Evolutionary conservation across 2,113 vertebrate species (phyloP).

Genomic region (Prunella himalayana): DNA sequence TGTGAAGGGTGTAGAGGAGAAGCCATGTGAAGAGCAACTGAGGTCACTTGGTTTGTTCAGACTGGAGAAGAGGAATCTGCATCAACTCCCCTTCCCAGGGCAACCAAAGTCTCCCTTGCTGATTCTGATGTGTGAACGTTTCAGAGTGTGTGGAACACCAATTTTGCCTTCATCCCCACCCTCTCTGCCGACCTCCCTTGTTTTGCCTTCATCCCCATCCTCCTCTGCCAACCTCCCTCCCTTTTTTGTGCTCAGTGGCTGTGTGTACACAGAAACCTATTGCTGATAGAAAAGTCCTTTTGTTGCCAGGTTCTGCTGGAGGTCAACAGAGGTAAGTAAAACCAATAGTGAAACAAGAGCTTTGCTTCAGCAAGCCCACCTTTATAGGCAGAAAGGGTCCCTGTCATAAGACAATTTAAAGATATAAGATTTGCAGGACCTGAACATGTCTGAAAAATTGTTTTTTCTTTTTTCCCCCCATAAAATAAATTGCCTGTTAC

Average conservation of each 20-base stretch:
- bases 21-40: not conserved
- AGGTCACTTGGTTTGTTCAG: not conserved
- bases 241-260: not conserved
- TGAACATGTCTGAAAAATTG: not conserved
- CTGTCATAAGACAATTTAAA: not conserved
- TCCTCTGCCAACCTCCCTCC: not conserved
- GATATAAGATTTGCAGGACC: not conserved
- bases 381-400: not conserved
- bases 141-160: fast-evolving
- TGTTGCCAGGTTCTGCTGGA: not conserved
- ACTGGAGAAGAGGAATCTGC: not conserved
- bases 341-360: not conserved
- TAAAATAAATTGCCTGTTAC: not conserved
- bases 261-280: not conserved
- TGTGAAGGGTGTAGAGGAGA: not conserved
- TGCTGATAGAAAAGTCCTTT: not conserved
- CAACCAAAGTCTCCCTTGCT: not conserved
- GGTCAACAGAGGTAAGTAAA: not conserved
- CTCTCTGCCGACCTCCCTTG: not conserved
- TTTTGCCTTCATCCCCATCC: not conserved
- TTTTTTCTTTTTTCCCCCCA: fast-evolving
- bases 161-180: not conserved
- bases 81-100: fast-evolving
- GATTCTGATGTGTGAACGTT: fast-evolving
- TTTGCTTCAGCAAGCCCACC: not conserved